A percentile compares a stretch with the other conserved stretches of the same genome.
Conservation (phyloP, 2,113 vertebrate species). For the Upupa epops region DNA sequence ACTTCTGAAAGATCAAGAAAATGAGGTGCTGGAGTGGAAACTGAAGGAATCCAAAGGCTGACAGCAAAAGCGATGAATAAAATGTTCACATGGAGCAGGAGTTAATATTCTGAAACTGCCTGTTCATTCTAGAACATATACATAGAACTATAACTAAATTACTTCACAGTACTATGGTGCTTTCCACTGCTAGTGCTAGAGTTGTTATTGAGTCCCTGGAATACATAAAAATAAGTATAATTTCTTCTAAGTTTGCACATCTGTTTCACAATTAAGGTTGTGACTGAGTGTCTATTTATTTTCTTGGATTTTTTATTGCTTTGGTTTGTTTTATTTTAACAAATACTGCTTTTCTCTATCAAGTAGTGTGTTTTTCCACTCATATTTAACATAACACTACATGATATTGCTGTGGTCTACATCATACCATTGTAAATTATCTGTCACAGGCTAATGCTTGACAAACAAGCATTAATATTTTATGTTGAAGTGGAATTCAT, state of each 20-base stretch:
- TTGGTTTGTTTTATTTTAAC: not conserved
- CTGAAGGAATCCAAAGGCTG: not conserved
- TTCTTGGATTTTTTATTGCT: not conserved
- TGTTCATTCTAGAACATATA: not conserved
- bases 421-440: not conserved
- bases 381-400: slow-evolving; percentile 5
- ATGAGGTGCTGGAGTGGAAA: not conserved
- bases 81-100: not conserved
- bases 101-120: slow-evolving; percentile 6
- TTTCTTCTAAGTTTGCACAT: not conserved
- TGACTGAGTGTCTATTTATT: not conserved
- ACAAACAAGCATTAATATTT: not conserved
- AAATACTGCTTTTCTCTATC: not conserved
- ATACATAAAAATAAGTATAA: not conserved
- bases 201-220: not conserved
- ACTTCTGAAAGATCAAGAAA: not conserved
- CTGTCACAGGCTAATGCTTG: not conserved
- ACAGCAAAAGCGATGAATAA: not conserved
- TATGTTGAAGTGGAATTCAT: not conserved
- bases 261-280: not conserved
- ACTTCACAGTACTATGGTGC: not conserved
- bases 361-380: not conserved
- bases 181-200: not conserved
- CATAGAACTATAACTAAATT: not conserved
- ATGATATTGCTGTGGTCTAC: not conserved